phyloP scores from a whole-genome alignment of 1,140 invertebrate genomes.

The Augochlora pura region DNA sequence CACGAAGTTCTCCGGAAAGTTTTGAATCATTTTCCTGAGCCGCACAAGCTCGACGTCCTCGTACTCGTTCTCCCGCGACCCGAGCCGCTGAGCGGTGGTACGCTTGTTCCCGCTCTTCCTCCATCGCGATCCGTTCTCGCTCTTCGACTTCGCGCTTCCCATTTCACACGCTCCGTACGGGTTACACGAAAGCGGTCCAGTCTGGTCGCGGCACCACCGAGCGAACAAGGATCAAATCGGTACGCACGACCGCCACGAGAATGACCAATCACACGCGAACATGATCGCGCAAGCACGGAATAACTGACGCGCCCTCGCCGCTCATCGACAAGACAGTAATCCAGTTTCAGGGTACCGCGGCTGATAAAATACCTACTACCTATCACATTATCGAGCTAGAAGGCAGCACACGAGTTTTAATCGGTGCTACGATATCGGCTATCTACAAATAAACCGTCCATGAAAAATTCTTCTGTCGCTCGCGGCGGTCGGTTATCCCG shows the following conservation, averaged over 20 bases:
- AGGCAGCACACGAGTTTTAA: slow-evolving; percentile 55
- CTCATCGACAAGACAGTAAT: slow-evolving; percentile 38
- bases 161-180: slow-evolving; percentile 58
- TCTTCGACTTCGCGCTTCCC: slow-evolving; percentile 78
- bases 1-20: slow-evolving; percentile 85
- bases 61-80: slow-evolving; percentile 21
- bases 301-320: slow-evolving; percentile 9
- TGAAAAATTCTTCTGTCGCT: slow-evolving; percentile 52
- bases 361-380: slow-evolving; percentile 71
- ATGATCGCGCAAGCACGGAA: slow-evolving; percentile 30
- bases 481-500: neutral
- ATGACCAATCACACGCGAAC: slow-evolving; percentile 28
- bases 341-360: neutral
- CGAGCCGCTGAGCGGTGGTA: slow-evolving; percentile 23
- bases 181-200: too few relatives aligned
- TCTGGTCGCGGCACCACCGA: neutral
- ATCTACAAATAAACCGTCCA: slow-evolving; percentile 56
- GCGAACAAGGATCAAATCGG: neutral
- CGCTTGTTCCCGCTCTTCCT: neutral
- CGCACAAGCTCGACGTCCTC: slow-evolving; percentile 69
- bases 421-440: slow-evolving; percentile 66
- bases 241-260: neutral
- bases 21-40: slow-evolving; percentile 83
- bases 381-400: slow-evolving; percentile 70
- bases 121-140: slow-evolving; percentile 23